Percentiles rank a stretch among this genome's conserved stretches.
Conservation (phyloP, 2,888 invertebrate species). For the Axea sp. region DNA sequence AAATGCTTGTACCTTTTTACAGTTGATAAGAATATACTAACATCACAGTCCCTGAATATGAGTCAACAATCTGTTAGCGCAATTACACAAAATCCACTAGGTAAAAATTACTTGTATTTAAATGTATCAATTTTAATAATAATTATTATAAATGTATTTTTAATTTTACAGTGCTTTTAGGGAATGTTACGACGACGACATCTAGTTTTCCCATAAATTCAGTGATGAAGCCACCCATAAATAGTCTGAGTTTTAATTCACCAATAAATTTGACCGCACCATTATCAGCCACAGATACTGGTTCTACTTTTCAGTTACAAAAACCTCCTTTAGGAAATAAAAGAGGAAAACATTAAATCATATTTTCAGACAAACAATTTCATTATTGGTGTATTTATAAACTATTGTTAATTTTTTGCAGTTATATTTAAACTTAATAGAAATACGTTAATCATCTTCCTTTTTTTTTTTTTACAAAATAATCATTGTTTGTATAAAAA, state of each 20-base stretch:
- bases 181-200: conserved; percentile 70
- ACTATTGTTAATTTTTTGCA: background rate
- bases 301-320: conserved; percentile 83
- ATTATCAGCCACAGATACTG: conserved; percentile 70
- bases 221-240: conserved; percentile 76
- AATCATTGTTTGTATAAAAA: background rate
- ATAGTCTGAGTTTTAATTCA: conserved; percentile 75
- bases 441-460: no score
- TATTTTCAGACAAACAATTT: background rate
- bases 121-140: background rate
- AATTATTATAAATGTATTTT: conserved; percentile 12
- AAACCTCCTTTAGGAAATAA: conserved; percentile 86
- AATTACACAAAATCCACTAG: conserved; percentile 75
- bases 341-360: conserved; percentile 84
- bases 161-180: conserved; percentile 75
- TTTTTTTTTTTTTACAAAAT: conserved; percentile 16
- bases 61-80: conserved; percentile 65
- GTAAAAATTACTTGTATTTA: conserved; percentile 66
- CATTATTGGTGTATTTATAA: conserved; percentile 16
- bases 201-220: conserved; percentile 70
- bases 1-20: conserved; percentile 8
- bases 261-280: conserved; percentile 76
- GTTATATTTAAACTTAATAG: background rate
- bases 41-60: conserved; percentile 22
- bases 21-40: conserved; percentile 40